Base-by-base conservation (phyloP, 1,140 invertebrate species). In the Melipona quadrifasciata region DNA sequence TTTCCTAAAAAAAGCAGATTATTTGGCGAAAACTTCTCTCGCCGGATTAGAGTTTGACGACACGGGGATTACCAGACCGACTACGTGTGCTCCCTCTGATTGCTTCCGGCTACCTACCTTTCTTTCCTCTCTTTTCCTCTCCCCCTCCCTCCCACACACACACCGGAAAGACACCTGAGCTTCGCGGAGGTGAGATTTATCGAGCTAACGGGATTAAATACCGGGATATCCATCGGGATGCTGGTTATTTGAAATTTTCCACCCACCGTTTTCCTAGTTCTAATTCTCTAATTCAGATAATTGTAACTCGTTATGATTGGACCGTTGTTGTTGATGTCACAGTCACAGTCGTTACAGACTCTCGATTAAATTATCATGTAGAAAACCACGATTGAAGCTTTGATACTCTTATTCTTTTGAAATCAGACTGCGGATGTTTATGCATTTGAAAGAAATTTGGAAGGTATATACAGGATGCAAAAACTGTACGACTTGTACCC, bases 41-140 rank as follows among this genome's bases (percentile, higher is more conserved):
- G n/a, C 6, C 17, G 67, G 82, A 79, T 83, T 83, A 83, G 65
- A 71, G 82, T 82, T 68, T 70, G 81, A 82, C 74, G 81, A 82
- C 73, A 21, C 65, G 75, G 61, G 70, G 75, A 78, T 83, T 83
- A 79, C 65, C 31, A 34, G 14, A 16, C 11, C 21, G 27, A 24
- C 65, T 78, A 70, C 74, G 82, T 71, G 82, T 58, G 19, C 39
- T 21, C n/a, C 5, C 34, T n/a, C 76, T 71, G 82, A 70, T 83
- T 83, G 55, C 74, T 78, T 78, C 21, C 39, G 24, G 27, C 53
- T 24, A 31, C 39, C 31, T 31, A 39, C 47, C 47, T 51, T 39
- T 4, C 17, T 11, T 68, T 51, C 21, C 4, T 16, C 19, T 31
- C 31, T 31, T 31, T 31, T 31, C 6, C 8, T 8, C 39, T 47